Conservation (phyloP, 2,797 vertebrate genomes). For the Cottoperca gobio region DNA sequence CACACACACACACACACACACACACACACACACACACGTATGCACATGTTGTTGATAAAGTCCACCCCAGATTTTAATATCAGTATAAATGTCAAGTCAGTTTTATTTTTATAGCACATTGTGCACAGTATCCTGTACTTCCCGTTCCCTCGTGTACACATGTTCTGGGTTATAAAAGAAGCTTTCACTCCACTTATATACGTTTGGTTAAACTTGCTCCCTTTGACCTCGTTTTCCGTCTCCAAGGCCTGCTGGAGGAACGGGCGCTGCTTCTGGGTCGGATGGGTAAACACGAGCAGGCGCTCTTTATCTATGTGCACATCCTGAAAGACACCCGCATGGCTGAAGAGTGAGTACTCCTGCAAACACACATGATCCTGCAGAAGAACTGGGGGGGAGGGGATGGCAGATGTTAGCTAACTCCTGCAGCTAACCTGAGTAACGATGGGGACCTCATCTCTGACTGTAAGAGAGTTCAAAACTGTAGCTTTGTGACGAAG, state of each 20-base stretch:
- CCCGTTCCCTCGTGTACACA: not conserved
- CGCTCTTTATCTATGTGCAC: slow-evolving; percentile 98
- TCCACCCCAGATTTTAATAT: not conserved
- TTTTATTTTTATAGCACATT: not conserved
- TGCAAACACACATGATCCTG: not conserved
- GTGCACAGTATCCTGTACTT: not conserved
- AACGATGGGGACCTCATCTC: not conserved
- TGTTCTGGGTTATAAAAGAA: slow-evolving; percentile 19
- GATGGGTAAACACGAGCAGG: slow-evolving; percentile 99
- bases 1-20: no score
- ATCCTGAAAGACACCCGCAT: slow-evolving; percentile 93
- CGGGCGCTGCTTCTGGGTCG: slow-evolving; percentile 94
- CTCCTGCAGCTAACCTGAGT: not conserved
- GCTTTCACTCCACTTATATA: not conserved
- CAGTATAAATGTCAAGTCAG: not conserved
- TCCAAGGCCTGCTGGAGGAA: slow-evolving; percentile 94
- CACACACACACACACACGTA: no score
- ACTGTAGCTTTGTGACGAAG: not conserved
- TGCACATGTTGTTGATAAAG: not conserved
- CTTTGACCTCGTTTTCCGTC: slow-evolving; percentile 36
- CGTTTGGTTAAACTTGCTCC: not conserved
- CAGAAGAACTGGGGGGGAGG: not conserved
- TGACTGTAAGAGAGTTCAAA: not conserved
- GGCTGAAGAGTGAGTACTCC: slow-evolving; percentile 92
- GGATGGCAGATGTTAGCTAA: not conserved